phyloP scores from a whole-genome alignment of 2,113 vertebrate genomes.

The Acinonyx jubatus region DNA sequence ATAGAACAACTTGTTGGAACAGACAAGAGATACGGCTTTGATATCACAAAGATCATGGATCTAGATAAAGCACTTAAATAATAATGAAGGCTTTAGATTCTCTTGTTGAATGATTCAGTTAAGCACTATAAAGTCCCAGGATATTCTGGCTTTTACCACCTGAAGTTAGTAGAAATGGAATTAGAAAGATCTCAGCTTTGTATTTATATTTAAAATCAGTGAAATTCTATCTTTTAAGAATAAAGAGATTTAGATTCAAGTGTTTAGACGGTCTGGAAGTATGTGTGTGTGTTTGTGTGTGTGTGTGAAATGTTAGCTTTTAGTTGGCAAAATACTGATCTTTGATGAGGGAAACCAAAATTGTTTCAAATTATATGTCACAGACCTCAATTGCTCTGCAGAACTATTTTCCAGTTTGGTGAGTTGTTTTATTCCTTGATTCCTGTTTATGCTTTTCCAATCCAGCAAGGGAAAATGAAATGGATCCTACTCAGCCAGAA shows the following conservation, averaged over 20 bases:
- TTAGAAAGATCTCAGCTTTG: conserved; percentile 46
- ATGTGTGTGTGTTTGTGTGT: background rate
- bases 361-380: conserved; percentile 67
- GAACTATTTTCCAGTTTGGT: conserved; percentile 71
- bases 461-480: conserved; percentile 52
- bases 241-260: conserved; percentile 64
- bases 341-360: conserved; percentile 68
- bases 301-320: conserved; percentile 41
- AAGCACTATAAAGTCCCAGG: conserved; percentile 53
- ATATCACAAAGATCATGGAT: conserved; percentile 27
- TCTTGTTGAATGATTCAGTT: conserved; percentile 28
- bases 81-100: conserved; percentile 56
- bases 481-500: conserved; percentile 16
- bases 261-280: conserved; percentile 32
- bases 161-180: conserved; percentile 50
- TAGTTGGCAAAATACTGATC: conserved; percentile 60
- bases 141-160: conserved; percentile 52
- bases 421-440: conserved; percentile 55
- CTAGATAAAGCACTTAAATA: conserved; percentile 46
- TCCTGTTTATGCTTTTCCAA: conserved; percentile 63
- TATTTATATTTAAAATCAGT: conserved; percentile 17
- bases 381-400: conserved; percentile 19
- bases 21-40: conserved; percentile 33
- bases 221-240: conserved; percentile 56
- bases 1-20: background rate